Base-by-base conservation (phyloP, 2,797 vertebrate genomes). In the Sparidentex hasta region DNA sequence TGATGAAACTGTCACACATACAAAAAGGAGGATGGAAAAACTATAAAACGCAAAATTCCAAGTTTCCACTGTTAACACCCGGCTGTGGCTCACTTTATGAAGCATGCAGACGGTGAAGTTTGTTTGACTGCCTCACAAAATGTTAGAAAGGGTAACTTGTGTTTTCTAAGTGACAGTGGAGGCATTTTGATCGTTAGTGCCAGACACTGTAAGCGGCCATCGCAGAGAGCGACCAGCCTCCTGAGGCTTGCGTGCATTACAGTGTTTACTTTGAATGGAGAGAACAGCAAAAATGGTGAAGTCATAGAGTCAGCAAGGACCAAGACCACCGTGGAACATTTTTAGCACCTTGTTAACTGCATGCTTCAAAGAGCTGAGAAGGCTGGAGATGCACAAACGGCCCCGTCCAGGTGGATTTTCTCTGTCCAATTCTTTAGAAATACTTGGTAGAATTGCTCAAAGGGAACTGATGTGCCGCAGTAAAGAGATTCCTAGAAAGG, bases 271-370 rank as follows among this genome's bases (percentile, higher is more conserved):
- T 50, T 73, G 66, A 55, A 65, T 64, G 29, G 55, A 61, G 5
- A 20, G 57, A 27, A 81, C 43, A 56, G 73, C 47, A 65, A 65
- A 76, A 38, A 21, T 8, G 50, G 25, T 27, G 51, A 71, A 44
- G 47, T 72, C 68, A 83, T 55, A 20, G 43, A 79, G 67, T 69
- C 70, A 27, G 63, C 23, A 8, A 78, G 51, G 68, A 56, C 64
- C 33, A 13, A 66, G 69, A 82, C 74, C 76, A 75, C 11, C 16
- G 4, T 18, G 47, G 62, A 72, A 57, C 16, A 12, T 75, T 78
- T 78, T 46, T 66, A 67, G 59, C 78, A 83, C 82, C 84, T 83
- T 83, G 74, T 69, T 73, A 73, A 76, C 66, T 44, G 56, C 70
- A 76, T 29, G 76, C 80, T 78, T 83, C 66, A 72, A 54, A 76